Evolutionary conservation across 2,888 invertebrate species (phyloP).

Genomic region (Micoletzkya japonica): DNA sequence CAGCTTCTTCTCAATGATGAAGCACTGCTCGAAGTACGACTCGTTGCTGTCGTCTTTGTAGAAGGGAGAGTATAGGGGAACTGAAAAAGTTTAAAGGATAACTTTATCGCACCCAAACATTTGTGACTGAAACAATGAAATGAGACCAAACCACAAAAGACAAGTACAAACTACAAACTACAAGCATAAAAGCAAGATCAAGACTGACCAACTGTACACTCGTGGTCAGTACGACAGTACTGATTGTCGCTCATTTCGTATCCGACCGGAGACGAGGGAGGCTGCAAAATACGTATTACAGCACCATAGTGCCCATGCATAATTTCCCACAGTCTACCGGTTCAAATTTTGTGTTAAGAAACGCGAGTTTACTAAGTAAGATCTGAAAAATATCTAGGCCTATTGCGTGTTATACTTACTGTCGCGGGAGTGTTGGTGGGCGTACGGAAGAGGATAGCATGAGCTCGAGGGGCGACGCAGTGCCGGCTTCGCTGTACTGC

Average conservation of each 20-base stretch:
- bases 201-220: conserved; percentile 8
- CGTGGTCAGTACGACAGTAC: conserved; percentile 16
- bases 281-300: not conserved
- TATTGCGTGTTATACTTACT: not conserved
- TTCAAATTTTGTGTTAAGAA: too few relatives aligned
- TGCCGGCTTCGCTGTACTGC: conserved; percentile 4
- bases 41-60: conserved; percentile 66
- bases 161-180: not conserved
- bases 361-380: not conserved
- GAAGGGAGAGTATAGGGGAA: conserved; percentile 35
- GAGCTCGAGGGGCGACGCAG: conserved; percentile 6
- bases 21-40: conserved; percentile 75
- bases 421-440: conserved; percentile 17
- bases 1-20: conserved; percentile 71
- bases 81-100: not conserved
- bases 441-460: conserved; percentile 12
- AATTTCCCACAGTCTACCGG: not conserved
- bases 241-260: conserved; percentile 7
- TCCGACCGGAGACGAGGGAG: not conserved
- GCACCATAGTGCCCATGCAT: not conserved
- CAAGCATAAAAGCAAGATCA: not conserved
- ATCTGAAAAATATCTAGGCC: not conserved
- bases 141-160: not conserved
- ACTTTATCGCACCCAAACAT: not conserved
- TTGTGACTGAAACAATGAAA: not conserved